phyloP scores from a whole-genome alignment of 2,888 invertebrate species.

The Mythimna pallens region DNA sequence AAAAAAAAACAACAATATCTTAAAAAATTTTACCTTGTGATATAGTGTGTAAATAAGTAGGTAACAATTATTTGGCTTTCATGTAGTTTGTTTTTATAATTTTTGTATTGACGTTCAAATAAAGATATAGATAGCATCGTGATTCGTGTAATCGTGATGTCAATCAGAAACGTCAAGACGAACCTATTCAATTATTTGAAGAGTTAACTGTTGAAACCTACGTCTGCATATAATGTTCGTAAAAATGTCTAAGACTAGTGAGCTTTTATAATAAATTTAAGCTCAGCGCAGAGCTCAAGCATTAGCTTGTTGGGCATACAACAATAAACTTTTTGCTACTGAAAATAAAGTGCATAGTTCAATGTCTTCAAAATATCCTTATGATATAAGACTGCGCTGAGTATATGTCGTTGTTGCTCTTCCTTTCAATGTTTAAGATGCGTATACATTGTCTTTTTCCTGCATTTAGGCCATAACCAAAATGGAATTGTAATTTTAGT shows the following conservation, averaged over 20 bases:
- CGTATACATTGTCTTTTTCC: background rate
- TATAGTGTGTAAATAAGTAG: background rate
- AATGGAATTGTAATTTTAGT: slow-evolving; percentile 12
- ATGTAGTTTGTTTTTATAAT: background rate
- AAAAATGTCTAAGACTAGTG: slow-evolving; percentile 15
- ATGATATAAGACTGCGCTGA: background rate
- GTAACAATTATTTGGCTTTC: background rate
- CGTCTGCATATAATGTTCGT: slow-evolving; percentile 17
- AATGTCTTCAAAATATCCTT: background rate
- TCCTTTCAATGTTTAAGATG: slow-evolving; percentile 11
- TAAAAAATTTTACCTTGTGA: background rate
- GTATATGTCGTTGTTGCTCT: slow-evolving; percentile 4
- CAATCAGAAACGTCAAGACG: background rate
- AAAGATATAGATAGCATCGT: background rate
- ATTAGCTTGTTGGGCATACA: background rate
- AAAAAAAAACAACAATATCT: background rate
- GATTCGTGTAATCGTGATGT: background rate
- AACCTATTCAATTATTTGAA: background rate
- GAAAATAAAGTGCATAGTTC: background rate
- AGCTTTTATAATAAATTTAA: slow-evolving; percentile 17
- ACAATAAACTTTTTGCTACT: background rate
- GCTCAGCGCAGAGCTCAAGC: slow-evolving; percentile 10
- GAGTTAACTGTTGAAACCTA: slow-evolving; percentile 27
- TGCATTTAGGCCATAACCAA: slow-evolving; percentile 20
- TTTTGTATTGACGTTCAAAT: background rate